Evolutionary conservation across 2,888 invertebrate species (phyloP).

Genomic region (Eretmocerus hayati): DNA sequence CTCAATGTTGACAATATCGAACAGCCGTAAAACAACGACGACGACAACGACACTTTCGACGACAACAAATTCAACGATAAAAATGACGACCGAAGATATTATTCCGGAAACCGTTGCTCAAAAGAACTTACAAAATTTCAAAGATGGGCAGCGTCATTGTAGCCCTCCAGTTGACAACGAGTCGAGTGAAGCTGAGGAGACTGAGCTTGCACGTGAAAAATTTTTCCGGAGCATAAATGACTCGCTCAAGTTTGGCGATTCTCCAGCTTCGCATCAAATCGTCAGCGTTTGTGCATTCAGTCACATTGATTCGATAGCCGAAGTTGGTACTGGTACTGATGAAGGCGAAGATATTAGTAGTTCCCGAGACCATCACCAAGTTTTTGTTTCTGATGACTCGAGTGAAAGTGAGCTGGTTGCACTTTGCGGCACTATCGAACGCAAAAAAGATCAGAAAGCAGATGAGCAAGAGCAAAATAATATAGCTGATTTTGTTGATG

Average conservation of each 20-base stretch:
- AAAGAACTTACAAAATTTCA: conserved; percentile 10
- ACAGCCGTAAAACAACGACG: conserved; percentile 26
- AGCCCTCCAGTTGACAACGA: conserved; percentile 42
- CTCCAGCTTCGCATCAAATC: conserved; percentile 27
- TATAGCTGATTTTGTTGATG: conserved; percentile 15
- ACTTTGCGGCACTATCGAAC: conserved; percentile 12
- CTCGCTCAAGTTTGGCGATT: conserved; percentile 33
- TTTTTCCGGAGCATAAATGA: conserved; percentile 37
- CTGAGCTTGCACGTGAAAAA: conserved; percentile 35
- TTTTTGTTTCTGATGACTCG: conserved; percentile 20
- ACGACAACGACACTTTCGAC: not conserved
- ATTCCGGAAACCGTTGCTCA: conserved; percentile 10
- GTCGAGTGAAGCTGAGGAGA: conserved; percentile 33
- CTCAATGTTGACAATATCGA: conserved; percentile 33
- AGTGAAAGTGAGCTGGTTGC: conserved; percentile 17
- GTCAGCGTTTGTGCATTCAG: not conserved
- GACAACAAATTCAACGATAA: too few species aligned
- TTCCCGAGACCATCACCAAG: conserved; percentile 16
- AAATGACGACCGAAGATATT: too few species aligned
- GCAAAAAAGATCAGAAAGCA: too few species aligned
- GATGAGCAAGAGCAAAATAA: too few species aligned
- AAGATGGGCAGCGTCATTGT: conserved; percentile 11
- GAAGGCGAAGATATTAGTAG: conserved; percentile 12
- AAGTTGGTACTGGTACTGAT: too few species aligned
- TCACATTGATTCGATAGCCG: too few species aligned